phyloP scores from a whole-genome alignment of 2,888 invertebrate species.

The Lumbricus terrestris region DNA sequence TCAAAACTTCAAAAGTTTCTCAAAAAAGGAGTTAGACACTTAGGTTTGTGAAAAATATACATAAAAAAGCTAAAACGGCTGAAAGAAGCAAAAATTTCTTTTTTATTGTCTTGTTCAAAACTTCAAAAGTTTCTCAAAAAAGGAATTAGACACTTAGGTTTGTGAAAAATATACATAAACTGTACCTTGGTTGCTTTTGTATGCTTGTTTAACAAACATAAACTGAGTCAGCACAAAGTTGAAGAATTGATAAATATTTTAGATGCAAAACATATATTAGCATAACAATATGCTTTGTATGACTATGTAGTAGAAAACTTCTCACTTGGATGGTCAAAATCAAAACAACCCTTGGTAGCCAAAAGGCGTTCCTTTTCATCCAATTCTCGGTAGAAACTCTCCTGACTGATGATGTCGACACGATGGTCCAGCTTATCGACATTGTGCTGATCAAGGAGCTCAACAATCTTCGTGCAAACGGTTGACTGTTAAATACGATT shows the following conservation, averaged over 20 bases:
- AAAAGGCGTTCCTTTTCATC: constrained; percentile 75
- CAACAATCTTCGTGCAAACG: constrained; percentile 95
- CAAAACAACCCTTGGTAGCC: constrained; percentile 82
- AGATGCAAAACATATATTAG: neutral
- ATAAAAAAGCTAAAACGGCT: too few relatives aligned
- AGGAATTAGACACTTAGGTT: neutral
- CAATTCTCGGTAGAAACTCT: constrained; percentile 91
- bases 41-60: too few relatives aligned
- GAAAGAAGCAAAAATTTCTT: neutral
- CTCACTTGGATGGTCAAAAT: constrained; percentile 91
- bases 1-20: too few relatives aligned
- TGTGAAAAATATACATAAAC: neutral
- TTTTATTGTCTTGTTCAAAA: neutral
- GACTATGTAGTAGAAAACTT: neutral
- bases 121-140: neutral
- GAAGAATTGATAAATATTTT: neutral
- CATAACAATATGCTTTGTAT: neutral
- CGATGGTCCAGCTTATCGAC: constrained; percentile 74
- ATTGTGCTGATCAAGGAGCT: constrained; percentile 78
- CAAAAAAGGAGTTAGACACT: too few relatives aligned
- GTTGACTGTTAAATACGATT: constrained; percentile 71
- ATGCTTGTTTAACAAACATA: neutral
- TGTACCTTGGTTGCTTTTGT: neutral
- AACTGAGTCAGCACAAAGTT: neutral
- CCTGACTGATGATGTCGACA: constrained; percentile 92